Conservation (phyloP, 2,113 vertebrate species). For the Cnemophilus loriae region DNA sequence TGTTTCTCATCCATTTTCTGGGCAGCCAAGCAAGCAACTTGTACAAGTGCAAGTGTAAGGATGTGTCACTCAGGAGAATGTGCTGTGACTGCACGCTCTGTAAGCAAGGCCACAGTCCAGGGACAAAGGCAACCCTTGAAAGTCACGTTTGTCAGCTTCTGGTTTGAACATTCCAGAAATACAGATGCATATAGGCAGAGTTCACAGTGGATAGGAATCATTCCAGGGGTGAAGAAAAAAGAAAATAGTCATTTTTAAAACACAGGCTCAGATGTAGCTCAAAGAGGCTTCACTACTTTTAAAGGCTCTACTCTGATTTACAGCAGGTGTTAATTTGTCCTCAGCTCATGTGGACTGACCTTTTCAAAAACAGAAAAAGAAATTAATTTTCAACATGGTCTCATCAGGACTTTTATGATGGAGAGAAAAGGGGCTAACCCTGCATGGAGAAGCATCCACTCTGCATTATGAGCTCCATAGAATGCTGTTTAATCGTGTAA, state of each 20-base stretch:
- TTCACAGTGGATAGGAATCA: neutral
- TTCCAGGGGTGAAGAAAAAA: neutral
- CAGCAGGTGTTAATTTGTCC: neutral
- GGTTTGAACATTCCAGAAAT: neutral
- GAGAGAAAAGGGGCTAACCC: neutral
- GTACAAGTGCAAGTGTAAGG: neutral
- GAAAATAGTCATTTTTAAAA: neutral
- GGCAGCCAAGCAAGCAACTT: constrained; percentile 39
- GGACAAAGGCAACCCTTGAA: neutral
- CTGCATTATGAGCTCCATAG: neutral
- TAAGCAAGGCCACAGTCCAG: neutral
- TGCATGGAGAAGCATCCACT: neutral
- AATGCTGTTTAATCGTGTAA: neutral
- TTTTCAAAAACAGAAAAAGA: neutral
- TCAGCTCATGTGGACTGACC: neutral
- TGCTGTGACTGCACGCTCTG: neutral
- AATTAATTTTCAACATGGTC: neutral
- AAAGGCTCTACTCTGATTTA: neutral
- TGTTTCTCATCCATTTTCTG: constrained; percentile 6
- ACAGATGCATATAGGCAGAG: neutral
- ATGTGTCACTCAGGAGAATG: constrained; percentile 9
- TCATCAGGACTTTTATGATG: neutral
- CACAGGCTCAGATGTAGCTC: neutral
- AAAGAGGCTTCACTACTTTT: neutral
- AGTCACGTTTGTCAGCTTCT: neutral